Conservation (phyloP, 2,797 vertebrate genomes). For the Coregonus sp. region DNA sequence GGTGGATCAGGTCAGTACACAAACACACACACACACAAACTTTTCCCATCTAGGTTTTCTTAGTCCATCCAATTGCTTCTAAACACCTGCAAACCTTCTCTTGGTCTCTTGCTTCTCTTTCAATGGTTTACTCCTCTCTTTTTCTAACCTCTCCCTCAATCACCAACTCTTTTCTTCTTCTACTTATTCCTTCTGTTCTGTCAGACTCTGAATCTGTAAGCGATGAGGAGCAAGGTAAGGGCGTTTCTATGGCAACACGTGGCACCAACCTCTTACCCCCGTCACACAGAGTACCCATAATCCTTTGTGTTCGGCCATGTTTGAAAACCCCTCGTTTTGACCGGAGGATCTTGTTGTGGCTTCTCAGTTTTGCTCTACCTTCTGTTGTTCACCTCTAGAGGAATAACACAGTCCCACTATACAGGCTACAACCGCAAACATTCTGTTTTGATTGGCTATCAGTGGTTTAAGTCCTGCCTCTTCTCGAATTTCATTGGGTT, state of each 20-base stretch:
- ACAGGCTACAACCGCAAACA: not conserved
- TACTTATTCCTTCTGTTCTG: conserved; percentile 39
- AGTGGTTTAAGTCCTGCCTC: not conserved
- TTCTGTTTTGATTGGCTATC: not conserved
- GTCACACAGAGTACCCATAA: not conserved
- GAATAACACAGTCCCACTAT: not conserved
- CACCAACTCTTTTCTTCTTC: conserved; percentile 22
- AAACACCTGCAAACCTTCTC: not conserved
- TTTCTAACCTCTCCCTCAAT: not conserved
- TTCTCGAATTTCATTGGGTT: not conserved
- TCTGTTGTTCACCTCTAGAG: not conserved
- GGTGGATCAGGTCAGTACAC: conserved; percentile 60
- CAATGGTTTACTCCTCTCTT: conserved; percentile 17
- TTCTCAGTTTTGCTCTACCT: not conserved
- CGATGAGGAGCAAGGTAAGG: conserved; percentile 85
- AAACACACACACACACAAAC: conserved; percentile 4
- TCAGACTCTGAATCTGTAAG: conserved; percentile 83
- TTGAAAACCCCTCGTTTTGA: not conserved
- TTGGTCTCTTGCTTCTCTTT: conserved; percentile 35
- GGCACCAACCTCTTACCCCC: not conserved
- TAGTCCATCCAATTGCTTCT: not conserved
- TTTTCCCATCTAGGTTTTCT: not conserved
- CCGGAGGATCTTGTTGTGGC: not conserved
- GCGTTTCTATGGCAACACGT: conserved; percentile 21
- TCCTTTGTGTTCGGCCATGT: not conserved